Conservation (phyloP, 2,797 vertebrate genomes). For the Gymnoscopelus braueri region DNA sequence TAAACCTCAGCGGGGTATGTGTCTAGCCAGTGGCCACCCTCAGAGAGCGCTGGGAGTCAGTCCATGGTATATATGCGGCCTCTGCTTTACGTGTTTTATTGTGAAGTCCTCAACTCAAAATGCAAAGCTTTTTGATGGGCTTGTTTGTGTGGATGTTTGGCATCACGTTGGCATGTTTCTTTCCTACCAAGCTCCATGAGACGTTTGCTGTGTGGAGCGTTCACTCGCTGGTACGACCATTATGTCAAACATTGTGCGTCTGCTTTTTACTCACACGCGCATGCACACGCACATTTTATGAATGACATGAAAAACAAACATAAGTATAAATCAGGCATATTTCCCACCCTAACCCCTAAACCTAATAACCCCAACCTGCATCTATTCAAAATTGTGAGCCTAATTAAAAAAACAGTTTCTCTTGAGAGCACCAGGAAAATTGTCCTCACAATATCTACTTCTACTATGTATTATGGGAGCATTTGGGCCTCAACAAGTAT, state of each 20-base stretch:
- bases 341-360: too few relatives aligned
- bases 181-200: constrained; percentile 6
- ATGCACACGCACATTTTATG: not conserved
- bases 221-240: constrained; percentile 71
- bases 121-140: too few relatives aligned
- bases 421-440: too few relatives aligned
- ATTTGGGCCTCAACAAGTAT: too few relatives aligned
- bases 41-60: constrained; percentile 36
- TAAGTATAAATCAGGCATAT: too few relatives aligned
- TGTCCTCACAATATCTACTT: too few relatives aligned
- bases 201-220: constrained; percentile 7
- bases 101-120: not conserved
- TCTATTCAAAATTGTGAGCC: too few relatives aligned
- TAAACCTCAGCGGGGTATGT: constrained; percentile 37
- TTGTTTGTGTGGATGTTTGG: not conserved
- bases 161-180: not conserved
- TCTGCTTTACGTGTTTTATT: not conserved
- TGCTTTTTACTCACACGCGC: constrained; percentile 72
- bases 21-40: constrained; percentile 36
- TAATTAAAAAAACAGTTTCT: too few relatives aligned
- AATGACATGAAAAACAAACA: too few relatives aligned
- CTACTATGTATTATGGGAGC: too few relatives aligned
- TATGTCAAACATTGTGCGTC: constrained; percentile 85
- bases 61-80: not conserved
- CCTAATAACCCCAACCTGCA: too few relatives aligned